Evolutionary conservation across 2,888 invertebrate species (phyloP), one percentile per base, ranked within the genome.

Genomic region (Dynastes hyllus): DNA sequence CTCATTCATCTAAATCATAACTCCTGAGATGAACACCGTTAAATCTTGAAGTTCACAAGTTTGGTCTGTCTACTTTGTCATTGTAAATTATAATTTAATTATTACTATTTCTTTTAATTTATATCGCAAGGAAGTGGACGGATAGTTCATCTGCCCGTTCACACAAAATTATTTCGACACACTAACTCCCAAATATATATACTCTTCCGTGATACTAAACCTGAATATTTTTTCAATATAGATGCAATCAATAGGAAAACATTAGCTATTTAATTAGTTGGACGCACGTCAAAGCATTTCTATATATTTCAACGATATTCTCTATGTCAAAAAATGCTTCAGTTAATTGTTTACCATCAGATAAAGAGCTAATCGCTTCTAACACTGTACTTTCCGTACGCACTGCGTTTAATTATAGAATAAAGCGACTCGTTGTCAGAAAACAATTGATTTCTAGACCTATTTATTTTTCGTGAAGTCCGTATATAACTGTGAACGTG

Each of bases 401-500:
- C 11, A 27, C 11, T 32, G 27, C 32, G 29, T 29, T 63, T 32
- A 63, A 63, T 63, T 63, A n/a, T 63, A 4, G 63, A 29, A 29
- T 32, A 63, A 3, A 63, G 27, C 2, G 13, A 22, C 55, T 22
- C 8, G 2, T 22, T 22, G 55, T 63, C 63, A 63, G 32, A 11
- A 63, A 32, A 32, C 63, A 29, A 29, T 13, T 63, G 29, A 29
- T 27, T 32, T 29, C 29, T 63, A 29, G 29, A 6, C 2, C 27
- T 69, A 51, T 69, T 69, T 37, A 37, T 69, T 50, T 13, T 37
- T 22, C 66, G 45, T 13, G 27, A 51, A 69, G 50, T 22, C 11
- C 50, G 22, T 50, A 40, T 69, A 50, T 50, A 69, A 69, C 50
- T 69, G 16, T 29, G 11, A 6, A 45, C 50, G 27, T 27, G 27